phyloP scores from a whole-genome alignment of 1,140 invertebrate species.

The Bombus vancouverensis region DNA sequence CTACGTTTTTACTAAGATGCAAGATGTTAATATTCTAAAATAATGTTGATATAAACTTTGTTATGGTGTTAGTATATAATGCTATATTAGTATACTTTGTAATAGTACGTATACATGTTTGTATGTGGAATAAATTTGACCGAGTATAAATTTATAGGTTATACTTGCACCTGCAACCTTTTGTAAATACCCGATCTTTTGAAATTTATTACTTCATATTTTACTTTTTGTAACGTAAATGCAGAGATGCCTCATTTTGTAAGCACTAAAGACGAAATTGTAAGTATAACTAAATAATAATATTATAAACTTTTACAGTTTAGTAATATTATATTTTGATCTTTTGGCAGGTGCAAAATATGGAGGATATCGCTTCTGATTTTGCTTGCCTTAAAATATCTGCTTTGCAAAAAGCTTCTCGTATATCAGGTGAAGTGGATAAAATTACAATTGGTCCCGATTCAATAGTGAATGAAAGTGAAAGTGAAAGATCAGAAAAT shows the following conservation, averaged over 20 bases:
- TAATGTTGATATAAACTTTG: neutral
- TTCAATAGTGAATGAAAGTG: constrained; percentile 46
- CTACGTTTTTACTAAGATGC: neutral
- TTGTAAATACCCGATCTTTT: constrained; percentile 8
- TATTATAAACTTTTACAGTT: neutral
- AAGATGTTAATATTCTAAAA: neutral
- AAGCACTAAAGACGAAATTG: constrained; percentile 15
- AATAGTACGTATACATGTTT: neutral
- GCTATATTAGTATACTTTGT: neutral
- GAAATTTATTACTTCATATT: constrained; percentile 23
- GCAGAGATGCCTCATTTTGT: constrained; percentile 33
- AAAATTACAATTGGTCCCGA: constrained; percentile 76
- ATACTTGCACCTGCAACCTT: neutral
- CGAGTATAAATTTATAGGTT: constrained; percentile 25
- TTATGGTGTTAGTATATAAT: neutral
- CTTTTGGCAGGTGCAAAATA: constrained; percentile 47
- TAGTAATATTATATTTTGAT: neutral
- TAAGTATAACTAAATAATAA: neutral
- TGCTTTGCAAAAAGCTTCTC: constrained; percentile 75
- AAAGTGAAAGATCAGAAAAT: constrained; percentile 54
- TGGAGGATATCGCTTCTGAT: constrained; percentile 69
- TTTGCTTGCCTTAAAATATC: constrained; percentile 79
- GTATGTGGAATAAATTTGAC: neutral
- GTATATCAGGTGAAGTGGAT: constrained; percentile 70
- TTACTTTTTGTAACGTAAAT: neutral